Conservation (phyloP, 2,888 invertebrate genomes). For the Dorcus parallelipipedus region DNA sequence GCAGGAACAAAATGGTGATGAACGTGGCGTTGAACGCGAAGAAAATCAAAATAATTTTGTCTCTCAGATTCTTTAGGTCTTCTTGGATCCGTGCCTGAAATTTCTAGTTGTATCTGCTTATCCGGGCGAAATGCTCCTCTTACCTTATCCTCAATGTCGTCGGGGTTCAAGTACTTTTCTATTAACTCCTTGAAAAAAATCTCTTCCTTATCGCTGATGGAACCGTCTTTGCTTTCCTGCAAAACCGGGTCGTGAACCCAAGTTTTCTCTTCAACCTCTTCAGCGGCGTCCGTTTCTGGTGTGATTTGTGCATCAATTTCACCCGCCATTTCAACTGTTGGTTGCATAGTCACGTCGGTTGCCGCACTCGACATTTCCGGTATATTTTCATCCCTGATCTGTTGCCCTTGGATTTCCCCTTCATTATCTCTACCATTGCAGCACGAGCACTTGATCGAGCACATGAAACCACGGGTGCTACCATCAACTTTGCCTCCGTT, state of each 20-base stretch:
- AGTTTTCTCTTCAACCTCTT: constrained; percentile 27
- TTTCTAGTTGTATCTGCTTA: too few species aligned
- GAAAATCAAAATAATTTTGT: constrained; percentile 66
- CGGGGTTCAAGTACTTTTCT: constrained; percentile 69
- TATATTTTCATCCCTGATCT: constrained; percentile 27
- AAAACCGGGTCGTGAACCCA: constrained; percentile 72
- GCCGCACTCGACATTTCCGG: constrained; percentile 2
- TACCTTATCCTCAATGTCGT: constrained; percentile 64
- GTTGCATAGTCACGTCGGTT: neutral
- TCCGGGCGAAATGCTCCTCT: too few species aligned
- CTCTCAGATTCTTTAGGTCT: constrained; percentile 60
- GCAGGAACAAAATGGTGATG: constrained; percentile 69
- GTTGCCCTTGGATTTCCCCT: constrained; percentile 22
- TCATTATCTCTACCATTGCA: constrained; percentile 41
- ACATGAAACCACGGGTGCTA: constrained; percentile 49
- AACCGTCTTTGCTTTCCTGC: constrained; percentile 62
- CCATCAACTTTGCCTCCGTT: constrained; percentile 36
- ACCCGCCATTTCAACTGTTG: too few species aligned
- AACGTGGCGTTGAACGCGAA: constrained; percentile 75
- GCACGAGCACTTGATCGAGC: constrained; percentile 55
- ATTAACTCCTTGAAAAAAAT: constrained; percentile 77
- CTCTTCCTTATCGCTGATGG: constrained; percentile 63
- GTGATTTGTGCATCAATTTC: constrained; percentile 54
- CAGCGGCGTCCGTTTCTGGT: constrained; percentile 37
- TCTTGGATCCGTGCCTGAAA: constrained; percentile 40